Evolutionary conservation across 2,888 invertebrate species (phyloP).

Genomic region (Pandemis corylana): DNA sequence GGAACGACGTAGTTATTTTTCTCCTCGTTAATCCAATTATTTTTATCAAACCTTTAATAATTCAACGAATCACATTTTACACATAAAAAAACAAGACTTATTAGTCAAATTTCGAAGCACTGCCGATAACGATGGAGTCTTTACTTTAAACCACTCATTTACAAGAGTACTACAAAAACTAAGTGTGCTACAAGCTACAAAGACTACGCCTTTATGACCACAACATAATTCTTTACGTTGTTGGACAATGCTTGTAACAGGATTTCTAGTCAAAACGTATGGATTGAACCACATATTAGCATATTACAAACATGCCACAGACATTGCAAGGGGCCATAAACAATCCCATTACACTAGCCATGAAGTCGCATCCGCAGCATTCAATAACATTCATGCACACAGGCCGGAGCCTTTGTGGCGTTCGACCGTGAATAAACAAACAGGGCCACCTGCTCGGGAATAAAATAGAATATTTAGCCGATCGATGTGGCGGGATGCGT

Average conservation of each 20-base stretch:
- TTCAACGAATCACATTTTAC: slow-evolving; percentile 1
- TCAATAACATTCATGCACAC: slow-evolving; percentile 32
- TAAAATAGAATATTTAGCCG: slow-evolving; percentile 55
- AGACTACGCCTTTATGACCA: not conserved
- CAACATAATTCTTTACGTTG: not conserved
- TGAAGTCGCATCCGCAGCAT: slow-evolving; percentile 24
- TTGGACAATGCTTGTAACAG: not conserved
- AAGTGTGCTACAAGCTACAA: too few relatives aligned
- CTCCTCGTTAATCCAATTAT: slow-evolving; percentile 24
- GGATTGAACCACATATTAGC: not conserved
- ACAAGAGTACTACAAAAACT: not conserved
- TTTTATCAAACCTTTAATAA: slow-evolving; percentile 27
- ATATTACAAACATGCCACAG: not conserved
- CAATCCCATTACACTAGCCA: slow-evolving; percentile 5
- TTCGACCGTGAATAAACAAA: slow-evolving; percentile 66
- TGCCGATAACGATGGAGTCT: not conserved
- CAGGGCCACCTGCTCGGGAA: slow-evolving; percentile 60
- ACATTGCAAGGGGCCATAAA: not conserved
- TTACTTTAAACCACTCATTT: not conserved
- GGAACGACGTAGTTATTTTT: not conserved
- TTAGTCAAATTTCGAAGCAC: not conserved
- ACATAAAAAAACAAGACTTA: not conserved
- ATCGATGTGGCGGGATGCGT: slow-evolving; percentile 58
- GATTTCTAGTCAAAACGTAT: not conserved
- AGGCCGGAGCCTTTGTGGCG: slow-evolving; percentile 53